These are phyloP conservation scores for Siphlonurus alternatus DNA, from an alignment of 2,888 invertebrate genomes.

Conservation along the genomic window DNA sequence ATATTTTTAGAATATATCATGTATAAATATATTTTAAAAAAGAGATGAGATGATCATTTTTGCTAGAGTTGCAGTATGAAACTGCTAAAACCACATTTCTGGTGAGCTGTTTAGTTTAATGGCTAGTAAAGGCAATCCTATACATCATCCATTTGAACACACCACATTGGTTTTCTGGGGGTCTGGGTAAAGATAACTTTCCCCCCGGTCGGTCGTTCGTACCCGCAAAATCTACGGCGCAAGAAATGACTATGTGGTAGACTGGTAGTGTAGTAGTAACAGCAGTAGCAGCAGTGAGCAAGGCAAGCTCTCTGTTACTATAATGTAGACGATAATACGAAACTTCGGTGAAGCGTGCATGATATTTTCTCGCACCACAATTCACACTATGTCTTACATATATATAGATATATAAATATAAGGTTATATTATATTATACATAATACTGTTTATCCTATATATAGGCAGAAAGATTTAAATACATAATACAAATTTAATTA, in stretches of 20 bases:
- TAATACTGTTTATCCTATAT: no score
- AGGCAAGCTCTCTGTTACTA: not conserved
- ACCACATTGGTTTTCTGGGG: conserved; percentile 16
- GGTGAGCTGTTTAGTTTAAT: conserved; percentile 18
- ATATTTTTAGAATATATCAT: no score
- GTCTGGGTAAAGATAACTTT: not conserved
- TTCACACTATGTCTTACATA: no score
- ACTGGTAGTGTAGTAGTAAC: no score
- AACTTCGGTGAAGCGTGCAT: conserved; percentile 1
- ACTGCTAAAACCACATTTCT: not conserved
- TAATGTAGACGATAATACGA: not conserved
- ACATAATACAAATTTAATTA: no score
- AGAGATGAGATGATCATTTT: not conserved
- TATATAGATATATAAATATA: no score
- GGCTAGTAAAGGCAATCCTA: conserved; percentile 20
- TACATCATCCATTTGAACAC: conserved; percentile 20
- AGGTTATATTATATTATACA: no score
- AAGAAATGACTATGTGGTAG: conserved; percentile 2
- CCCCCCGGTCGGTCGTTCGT: not conserved
- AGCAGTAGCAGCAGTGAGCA: not conserved
- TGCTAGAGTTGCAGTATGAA: not conserved
- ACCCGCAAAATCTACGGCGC: not conserved
- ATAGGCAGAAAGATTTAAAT: no score
- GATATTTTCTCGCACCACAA: not conserved
- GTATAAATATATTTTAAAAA: no score